Conservation (phyloP, 1,140 invertebrate species). For the Aphelinus atriplicis region DNA sequence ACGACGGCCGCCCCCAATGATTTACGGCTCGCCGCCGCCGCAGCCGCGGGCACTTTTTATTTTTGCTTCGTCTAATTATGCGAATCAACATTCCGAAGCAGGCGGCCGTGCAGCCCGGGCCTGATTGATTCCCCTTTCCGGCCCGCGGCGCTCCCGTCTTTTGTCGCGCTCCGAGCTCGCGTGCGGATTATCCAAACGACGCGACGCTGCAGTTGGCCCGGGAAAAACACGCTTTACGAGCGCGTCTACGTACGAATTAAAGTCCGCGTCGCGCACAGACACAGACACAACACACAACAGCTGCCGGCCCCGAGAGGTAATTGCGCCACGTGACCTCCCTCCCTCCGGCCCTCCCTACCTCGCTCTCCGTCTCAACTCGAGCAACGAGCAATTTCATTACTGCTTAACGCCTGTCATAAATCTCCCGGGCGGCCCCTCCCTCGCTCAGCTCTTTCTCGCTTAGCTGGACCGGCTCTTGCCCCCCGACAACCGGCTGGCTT, state of each 20-base stretch:
- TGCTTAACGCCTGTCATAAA: slow-evolving; percentile 68
- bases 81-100: slow-evolving; percentile 16
- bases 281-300: slow-evolving; percentile 42
- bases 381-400: slow-evolving; percentile 68
- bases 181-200: slow-evolving; percentile 17
- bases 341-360: slow-evolving; percentile 31
- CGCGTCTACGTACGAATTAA: slow-evolving; percentile 47
- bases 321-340: slow-evolving; percentile 36
- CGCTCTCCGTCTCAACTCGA: neutral
- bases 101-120: neutral
- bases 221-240: too few relatives aligned
- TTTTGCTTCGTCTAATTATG: neutral
- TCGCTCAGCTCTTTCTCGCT: slow-evolving; percentile 34
- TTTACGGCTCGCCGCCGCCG: neutral
- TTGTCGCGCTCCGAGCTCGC: neutral
- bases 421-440: slow-evolving; percentile 58
- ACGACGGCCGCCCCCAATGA: slow-evolving; percentile 4
- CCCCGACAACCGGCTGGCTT: slow-evolving; percentile 20
- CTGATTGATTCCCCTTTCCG: too few relatives aligned
- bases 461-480: slow-evolving; percentile 27
- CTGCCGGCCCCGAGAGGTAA: slow-evolving; percentile 43
- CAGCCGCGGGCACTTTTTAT: neutral
- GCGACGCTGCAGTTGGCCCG: neutral
- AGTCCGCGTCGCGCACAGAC: slow-evolving; percentile 39
- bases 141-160: too few relatives aligned